phyloP scores from a whole-genome alignment of 2,113 vertebrate species.

The Podiceps cristatus region DNA sequence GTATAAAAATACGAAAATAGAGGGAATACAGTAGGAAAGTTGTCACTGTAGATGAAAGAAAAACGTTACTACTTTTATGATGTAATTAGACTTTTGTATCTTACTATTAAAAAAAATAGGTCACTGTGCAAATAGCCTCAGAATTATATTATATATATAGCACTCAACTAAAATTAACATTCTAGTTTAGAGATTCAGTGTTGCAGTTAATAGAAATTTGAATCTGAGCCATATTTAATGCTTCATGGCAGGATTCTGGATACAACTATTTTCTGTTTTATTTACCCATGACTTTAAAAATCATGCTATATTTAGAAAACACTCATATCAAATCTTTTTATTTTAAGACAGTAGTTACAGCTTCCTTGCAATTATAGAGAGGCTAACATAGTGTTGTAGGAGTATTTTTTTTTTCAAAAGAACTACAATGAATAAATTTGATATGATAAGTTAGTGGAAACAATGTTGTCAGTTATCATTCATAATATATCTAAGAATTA shows the following conservation, averaged over 20 bases:
- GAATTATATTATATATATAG: background rate
- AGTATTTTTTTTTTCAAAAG: background rate
- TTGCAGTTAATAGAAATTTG: background rate
- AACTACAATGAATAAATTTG: background rate
- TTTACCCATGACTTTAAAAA: background rate
- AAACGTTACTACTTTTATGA: background rate
- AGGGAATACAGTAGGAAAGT: fast-evolving
- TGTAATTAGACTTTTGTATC: background rate
- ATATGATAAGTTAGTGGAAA: background rate
- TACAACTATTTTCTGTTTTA: background rate
- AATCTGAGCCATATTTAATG: background rate
- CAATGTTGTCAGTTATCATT: background rate
- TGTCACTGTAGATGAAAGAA: background rate
- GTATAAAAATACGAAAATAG: fast-evolving
- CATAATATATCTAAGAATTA: background rate
- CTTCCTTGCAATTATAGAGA: background rate
- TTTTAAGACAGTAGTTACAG: background rate
- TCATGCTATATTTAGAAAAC: background rate
- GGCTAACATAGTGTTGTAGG: fast-evolving
- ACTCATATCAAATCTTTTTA: background rate
- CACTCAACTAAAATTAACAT: background rate
- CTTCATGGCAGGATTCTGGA: background rate
- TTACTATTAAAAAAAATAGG: background rate
- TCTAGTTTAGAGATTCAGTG: background rate
- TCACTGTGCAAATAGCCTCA: background rate